Evolutionary conservation across 2,113 vertebrate genomes (phyloP).

Genomic region (Hylia prasina): DNA sequence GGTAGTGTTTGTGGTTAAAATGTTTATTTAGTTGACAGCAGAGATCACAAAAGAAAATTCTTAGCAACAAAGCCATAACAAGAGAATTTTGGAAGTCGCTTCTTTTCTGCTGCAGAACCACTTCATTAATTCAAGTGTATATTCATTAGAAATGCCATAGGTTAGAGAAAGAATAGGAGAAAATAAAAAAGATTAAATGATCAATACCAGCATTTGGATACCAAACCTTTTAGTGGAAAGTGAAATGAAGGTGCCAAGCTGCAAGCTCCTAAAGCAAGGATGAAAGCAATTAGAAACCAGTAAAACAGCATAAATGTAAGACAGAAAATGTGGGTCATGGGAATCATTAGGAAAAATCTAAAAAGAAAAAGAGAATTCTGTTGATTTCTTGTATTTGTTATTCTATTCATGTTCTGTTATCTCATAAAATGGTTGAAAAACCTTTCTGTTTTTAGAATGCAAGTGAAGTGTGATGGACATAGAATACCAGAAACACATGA

Average conservation of each 20-base stretch:
- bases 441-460: not conserved
- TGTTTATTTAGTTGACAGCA: slow-evolving; percentile 7
- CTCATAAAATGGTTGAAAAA: not conserved
- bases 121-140: not conserved
- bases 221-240: not conserved
- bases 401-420: not conserved
- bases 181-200: not conserved
- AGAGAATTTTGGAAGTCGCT: not conserved
- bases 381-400: not conserved
- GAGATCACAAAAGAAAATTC: not conserved
- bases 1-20: not conserved
- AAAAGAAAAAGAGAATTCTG: not conserved
- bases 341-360: not conserved
- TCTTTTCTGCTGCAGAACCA: not conserved
- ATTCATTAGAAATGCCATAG: not conserved
- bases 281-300: not conserved
- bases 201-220: not conserved
- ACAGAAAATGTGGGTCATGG: not conserved
- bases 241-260: not conserved
- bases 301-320: not conserved
- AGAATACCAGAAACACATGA: not conserved
- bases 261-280: not conserved
- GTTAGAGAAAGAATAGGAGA: not conserved
- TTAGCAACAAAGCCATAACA: not conserved
- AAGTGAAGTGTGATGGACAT: not conserved